Base-by-base conservation (phyloP, 2,888 invertebrate genomes). In the Galerucella nymphaeae region DNA sequence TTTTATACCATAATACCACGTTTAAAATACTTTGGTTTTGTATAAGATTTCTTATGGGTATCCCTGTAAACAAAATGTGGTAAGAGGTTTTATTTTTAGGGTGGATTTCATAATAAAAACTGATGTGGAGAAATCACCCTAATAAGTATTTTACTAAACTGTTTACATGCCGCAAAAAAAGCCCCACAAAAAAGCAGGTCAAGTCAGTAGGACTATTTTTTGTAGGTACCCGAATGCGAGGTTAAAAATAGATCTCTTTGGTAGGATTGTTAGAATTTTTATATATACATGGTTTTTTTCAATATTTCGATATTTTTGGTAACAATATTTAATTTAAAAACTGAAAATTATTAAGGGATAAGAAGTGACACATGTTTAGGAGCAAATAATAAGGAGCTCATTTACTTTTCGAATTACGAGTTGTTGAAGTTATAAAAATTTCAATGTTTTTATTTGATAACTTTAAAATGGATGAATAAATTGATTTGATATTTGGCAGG, bases 131-230 rank as follows among this genome's bases (percentile, higher is more conserved):
- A 75, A 82, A 82, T 80, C 81, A 80, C 81, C 82, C 77, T 75
- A 77, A 77, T 77, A 75, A 77, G 72, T 72, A 71, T n/a, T 68
- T 63, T 71, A 74, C 77, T 77, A 75, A 75, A 74, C 75, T 71
- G 75, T 83, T 84, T 83, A 84, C 84, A 84, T 82, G 80, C 84
- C 84, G 80, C 84, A 84, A 84, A 85, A 84, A 85, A 84, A 77
- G 76, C 80, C 75, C 74, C 78, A 78, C 81, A 82, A 83, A 82
- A 83, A 83, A 77, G 74, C 75, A 75, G 77, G 77, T 77, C 77
- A 74, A 66, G 70, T 68, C 59, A 58, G 23, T 61, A 53, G 58
- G 38, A 48, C n/a, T 66, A 42, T 65, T 65, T 71, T 66, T 63
- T 20, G 61, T 70, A 53, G 62, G 65, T 53, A 72, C 67, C 66